These are phyloP conservation scores for Drosophila nigricruria DNA, from an alignment of 2,888 invertebrate genomes.

Conservation along the genomic window DNA sequence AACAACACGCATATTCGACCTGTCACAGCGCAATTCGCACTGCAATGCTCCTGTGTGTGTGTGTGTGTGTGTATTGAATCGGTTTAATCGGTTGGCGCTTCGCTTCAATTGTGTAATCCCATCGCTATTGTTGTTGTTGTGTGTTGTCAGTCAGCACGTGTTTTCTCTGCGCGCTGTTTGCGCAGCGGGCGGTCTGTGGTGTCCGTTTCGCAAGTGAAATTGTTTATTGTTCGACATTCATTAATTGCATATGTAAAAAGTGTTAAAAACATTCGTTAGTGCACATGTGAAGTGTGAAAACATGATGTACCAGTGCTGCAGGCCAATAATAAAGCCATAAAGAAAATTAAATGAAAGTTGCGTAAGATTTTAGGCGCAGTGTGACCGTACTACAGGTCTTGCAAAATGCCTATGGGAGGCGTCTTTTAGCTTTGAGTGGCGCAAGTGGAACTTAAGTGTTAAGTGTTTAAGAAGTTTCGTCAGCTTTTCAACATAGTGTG, in stretches of 20 bases:
- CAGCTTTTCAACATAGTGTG: neutral
- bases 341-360: conserved; percentile 1
- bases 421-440: neutral
- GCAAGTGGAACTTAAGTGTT: too few species aligned
- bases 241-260: conserved; percentile 22
- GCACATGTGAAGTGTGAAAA: conserved; percentile 9
- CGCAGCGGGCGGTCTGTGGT: conserved; percentile 32
- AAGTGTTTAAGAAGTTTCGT: too few species aligned
- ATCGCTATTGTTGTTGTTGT: conserved; percentile 2
- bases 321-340: conserved; percentile 8
- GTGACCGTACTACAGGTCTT: conserved; percentile 1
- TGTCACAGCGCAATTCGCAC: conserved; percentile 6
- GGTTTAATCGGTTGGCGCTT: conserved; percentile 32
- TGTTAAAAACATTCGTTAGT: conserved; percentile 17
- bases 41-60: neutral
- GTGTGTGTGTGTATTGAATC: neutral
- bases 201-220: conserved; percentile 36
- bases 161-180: conserved; percentile 19
- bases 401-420: neutral
- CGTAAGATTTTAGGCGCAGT: neutral
- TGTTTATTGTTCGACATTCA: conserved; percentile 30
- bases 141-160: conserved; percentile 33
- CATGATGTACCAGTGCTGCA: conserved; percentile 5
- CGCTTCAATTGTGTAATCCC: conserved; percentile 40
- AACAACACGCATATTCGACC: conserved; percentile 2